Evolutionary conservation across 2,113 vertebrate species (phyloP).

Genomic region (Anarhynchus alexandrinus): DNA sequence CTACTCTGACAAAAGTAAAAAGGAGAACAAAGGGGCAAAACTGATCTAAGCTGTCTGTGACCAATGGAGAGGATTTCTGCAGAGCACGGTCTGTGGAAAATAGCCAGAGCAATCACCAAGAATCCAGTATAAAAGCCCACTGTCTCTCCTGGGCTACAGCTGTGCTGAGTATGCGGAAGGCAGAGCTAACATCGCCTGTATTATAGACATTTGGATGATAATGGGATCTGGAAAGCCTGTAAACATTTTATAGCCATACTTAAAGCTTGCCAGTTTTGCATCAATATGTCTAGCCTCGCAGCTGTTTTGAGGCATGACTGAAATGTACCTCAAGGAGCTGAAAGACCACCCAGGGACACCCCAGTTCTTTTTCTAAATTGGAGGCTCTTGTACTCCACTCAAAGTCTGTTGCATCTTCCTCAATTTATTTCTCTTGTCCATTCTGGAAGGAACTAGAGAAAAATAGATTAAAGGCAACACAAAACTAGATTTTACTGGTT

Average conservation of each 20-base stretch:
- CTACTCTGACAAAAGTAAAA: not conserved
- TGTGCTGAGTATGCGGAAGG: not conserved
- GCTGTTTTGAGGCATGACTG: not conserved
- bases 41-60: not conserved
- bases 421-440: not conserved
- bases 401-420: not conserved
- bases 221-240: not conserved
- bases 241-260: not conserved
- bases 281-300: not conserved
- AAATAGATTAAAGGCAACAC: not conserved
- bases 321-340: not conserved
- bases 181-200: not conserved
- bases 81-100: not conserved
- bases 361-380: not conserved
- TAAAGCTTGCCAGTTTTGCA: not conserved
- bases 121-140: not conserved
- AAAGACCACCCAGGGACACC: not conserved
- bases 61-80: not conserved
- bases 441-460: not conserved
- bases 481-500: not conserved
- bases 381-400: not conserved
- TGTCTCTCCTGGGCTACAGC: not conserved
- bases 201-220: not conserved
- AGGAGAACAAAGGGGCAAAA: not conserved
- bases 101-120: not conserved